A percentile compares a stretch with the other conserved stretches of the same genome.
Evolutionary conservation across 2,888 invertebrate species (phyloP).

Genomic region (Conus canariensis): DNA sequence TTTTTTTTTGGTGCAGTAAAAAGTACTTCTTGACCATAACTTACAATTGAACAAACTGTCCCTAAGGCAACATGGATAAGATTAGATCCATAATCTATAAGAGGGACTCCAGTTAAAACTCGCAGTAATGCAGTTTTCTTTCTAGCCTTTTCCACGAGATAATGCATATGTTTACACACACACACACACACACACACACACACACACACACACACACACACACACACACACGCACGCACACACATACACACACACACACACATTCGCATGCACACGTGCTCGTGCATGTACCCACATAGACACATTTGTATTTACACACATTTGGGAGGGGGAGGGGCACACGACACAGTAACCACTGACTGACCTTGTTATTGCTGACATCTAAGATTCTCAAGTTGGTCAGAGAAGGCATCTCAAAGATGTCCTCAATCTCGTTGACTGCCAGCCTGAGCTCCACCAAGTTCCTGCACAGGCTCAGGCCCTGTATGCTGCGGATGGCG

Average conservation of each 20-base stretch:
- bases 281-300: background rate
- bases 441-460: conserved; percentile 69
- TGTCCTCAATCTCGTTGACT: conserved; percentile 69
- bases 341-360: background rate
- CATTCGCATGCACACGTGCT: background rate
- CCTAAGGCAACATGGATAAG: no score
- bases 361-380: conserved; percentile 72
- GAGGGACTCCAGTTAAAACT: no score
- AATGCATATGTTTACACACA: no score
- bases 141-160: no score
- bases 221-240: background rate
- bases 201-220: background rate
- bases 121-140: no score
- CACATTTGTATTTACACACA: background rate
- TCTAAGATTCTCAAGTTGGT: conserved; percentile 67
- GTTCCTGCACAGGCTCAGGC: conserved; percentile 56
- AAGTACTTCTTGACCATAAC: no score
- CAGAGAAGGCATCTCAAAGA: conserved; percentile 67
- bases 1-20: no score
- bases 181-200: background rate
- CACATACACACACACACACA: background rate
- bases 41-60: no score
- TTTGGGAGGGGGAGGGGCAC: background rate
- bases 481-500: conserved; percentile 60
- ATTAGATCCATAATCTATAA: no score